A percentile compares a stretch with the other conserved stretches of the same genome.
Evolutionary conservation across 2,797 vertebrate species (phyloP).

Genomic region (Triplophysa yarkandensis): DNA sequence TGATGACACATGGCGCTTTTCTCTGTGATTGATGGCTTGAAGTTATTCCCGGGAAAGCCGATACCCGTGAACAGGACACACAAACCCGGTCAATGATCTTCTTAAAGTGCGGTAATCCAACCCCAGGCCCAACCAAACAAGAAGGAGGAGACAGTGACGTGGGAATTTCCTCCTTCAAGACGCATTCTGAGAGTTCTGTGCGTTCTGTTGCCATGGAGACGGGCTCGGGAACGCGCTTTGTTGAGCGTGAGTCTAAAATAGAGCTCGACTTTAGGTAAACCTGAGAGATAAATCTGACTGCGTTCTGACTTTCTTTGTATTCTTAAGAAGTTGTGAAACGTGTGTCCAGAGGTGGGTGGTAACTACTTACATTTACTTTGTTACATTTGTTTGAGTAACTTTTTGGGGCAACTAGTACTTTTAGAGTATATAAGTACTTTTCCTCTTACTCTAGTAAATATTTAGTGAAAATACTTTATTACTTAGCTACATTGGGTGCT

Average conservation of each 20-base stretch:
- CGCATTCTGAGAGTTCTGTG: conserved; percentile 39
- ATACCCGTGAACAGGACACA: conserved; percentile 51
- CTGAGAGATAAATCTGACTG: no score
- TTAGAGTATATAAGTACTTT: no score
- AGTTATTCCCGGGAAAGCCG: conserved; percentile 57
- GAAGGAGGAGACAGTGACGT: conserved; percentile 16
- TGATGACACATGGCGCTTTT: background rate
- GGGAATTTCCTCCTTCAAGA: conserved; percentile 1
- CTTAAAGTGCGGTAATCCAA: conserved; percentile 56
- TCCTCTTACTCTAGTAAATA: no score
- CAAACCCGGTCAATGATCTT: conserved; percentile 30
- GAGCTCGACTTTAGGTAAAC: no score
- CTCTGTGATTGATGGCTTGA: conserved; percentile 38
- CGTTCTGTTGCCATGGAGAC: conserved; percentile 70
- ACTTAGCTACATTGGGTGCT: no score
- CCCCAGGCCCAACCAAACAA: conserved; percentile 33
- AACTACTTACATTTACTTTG: no score
- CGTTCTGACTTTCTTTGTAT: no score
- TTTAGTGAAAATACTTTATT: no score
- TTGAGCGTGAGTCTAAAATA: background rate
- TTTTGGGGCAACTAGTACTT: no score
- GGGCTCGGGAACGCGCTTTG: background rate
- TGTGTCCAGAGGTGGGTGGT: no score
- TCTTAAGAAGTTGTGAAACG: no score
- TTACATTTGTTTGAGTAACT: no score